phyloP scores from a whole-genome alignment of 2,888 invertebrate genomes.

The Spisula solida region DNA sequence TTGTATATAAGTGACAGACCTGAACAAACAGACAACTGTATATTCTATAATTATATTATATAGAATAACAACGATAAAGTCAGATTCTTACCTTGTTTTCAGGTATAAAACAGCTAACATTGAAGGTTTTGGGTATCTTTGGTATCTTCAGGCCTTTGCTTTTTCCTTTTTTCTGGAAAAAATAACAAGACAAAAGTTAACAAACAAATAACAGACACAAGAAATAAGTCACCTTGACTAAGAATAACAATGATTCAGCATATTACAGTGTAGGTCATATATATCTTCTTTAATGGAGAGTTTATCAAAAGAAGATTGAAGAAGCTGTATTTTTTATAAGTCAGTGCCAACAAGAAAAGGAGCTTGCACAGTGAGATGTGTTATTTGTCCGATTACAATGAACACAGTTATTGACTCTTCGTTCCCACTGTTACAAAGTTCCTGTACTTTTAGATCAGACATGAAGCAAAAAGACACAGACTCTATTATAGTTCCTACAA shows the following conservation, averaged over 20 bases:
- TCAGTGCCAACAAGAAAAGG: neutral
- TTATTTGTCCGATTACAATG: neutral
- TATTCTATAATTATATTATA: too few species aligned
- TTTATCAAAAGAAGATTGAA: neutral
- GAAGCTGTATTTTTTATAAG: neutral
- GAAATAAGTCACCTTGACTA: slow-evolving; percentile 3
- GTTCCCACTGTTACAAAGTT: neutral
- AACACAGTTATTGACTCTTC: neutral
- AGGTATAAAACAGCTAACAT: slow-evolving; percentile 70
- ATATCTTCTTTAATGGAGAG: slow-evolving; percentile 10
- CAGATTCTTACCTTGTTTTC: slow-evolving; percentile 73
- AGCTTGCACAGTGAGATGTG: neutral
- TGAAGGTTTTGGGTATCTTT: slow-evolving; percentile 31
- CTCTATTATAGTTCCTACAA: neutral
- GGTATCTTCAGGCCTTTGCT: slow-evolving; percentile 68
- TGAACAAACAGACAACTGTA: too few species aligned
- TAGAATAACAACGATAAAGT: neutral
- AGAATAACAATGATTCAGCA: neutral
- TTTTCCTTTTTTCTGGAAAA: slow-evolving; percentile 65
- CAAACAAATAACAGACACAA: neutral
- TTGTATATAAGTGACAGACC: too few species aligned
- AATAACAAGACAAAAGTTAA: slow-evolving; percentile 15
- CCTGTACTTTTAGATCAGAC: neutral
- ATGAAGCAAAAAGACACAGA: neutral
- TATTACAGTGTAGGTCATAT: neutral